Base-by-base conservation (phyloP, 2,113 vertebrate species). In the Engystomops pustulosus region DNA sequence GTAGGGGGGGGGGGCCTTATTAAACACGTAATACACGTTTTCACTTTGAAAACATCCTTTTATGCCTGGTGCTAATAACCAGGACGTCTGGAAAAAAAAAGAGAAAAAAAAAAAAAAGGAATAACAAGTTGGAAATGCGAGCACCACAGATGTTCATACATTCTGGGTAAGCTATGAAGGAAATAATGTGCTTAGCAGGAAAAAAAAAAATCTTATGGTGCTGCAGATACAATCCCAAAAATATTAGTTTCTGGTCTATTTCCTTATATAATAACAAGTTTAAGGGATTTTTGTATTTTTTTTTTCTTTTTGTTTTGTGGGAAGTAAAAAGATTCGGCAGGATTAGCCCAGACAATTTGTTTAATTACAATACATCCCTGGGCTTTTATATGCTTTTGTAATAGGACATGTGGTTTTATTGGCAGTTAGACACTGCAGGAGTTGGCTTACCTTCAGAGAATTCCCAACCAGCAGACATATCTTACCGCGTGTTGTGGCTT, bases 341-440 rank as follows among this genome's bases (percentile, higher is more conserved):
- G 83, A 85, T 85, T 85, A 85, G 83, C 83, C 75, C 75, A 85
- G 83, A 85, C 83, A 85, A 85, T 85, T 85, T 85, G 83, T 85
- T 85, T 85, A 85, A 85, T 85, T 85, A 85, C 83, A 85, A 79
- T 85, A 85, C 83, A 85, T 85, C 83, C 83, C 83, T 85, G 83
- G 83, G 83, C 83, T 85, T 85, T 85, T 85, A 85, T 85, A 85
- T 85, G 83, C 74, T 85, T 85, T 85, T 85, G 83, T 85, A 85
- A 85, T 85, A 85, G 83, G 75, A 85, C 83, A 78, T 85, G 83
- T 85, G 83, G 83, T 85, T 85, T 85, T 85, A 85, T 85, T 85
- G 83, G 83, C 83, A 85, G 83, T 85, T 85, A 85, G 83, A 79
- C 83, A 85, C 83, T 85, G 83, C 75, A 85, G 83, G 83, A 85